Evolutionary conservation across 2,797 vertebrate species (phyloP), one percentile per base, ranked within the genome.

Genomic region (Miichthys miiuy): DNA sequence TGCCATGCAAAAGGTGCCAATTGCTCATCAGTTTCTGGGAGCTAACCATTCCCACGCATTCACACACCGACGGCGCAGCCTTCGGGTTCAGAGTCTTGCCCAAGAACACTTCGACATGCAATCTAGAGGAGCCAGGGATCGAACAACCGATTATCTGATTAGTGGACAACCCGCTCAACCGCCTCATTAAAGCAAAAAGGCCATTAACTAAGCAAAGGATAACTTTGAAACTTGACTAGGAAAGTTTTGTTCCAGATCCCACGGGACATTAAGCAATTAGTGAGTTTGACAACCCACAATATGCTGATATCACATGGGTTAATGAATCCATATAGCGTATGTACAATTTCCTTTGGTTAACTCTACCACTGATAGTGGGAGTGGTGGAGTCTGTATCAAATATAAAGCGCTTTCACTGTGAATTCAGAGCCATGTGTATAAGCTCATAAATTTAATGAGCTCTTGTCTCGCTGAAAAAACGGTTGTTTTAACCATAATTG

Each of bases 261-360:
- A 47, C 0, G 17, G 67, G 82, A 68, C 44, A 70, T 54, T 18
- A 74, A 60, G 84, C 82, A 88, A 90, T 90, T 86, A 86, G 71
- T 18, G 64, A 80, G 56, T 74, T 77, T 73, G 12, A 82, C 76
- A 83, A 60, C 46, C 67, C 69, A 72, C 74, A 80, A 80, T 61
- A 54, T 71, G 65, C 78, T 65, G 61, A 67, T 23, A 57, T 62
- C 54, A 81, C 67, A 64, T 71, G 75, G 64, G 72, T 81, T 88
- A 89, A 80, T 81, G 64, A 67, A 76, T 75, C 56, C 64, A 34
- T 72, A 60, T 9, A 47, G 62, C 70, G 46, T 44, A 52, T 11
- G 38, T 54, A 58, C 38, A 57, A 54, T 58, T 64, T 87, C 23
- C 41, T 81, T 21, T 13, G n/a, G 76, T 77, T 75, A 72, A 83